phyloP scores from a whole-genome alignment of 2,113 vertebrate genomes.

The Psittacus erithacus region DNA sequence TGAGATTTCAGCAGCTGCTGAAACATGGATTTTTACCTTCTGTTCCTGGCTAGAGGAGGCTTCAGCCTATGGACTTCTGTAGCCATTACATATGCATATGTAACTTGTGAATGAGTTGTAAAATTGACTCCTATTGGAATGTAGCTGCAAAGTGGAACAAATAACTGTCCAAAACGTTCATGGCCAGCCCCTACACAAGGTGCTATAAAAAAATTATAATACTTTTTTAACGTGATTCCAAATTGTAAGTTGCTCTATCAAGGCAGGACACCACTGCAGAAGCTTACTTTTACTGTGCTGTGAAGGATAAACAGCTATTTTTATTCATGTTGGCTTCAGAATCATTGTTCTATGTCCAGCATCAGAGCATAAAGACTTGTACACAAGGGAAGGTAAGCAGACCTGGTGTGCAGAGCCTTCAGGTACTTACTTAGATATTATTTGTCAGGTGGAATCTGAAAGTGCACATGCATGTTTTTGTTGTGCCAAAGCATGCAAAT shows the following conservation, averaged over 20 bases:
- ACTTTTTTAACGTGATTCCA: neutral
- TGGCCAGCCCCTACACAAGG: neutral
- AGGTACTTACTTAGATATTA: neutral
- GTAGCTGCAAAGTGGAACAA: neutral
- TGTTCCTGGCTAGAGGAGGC: neutral
- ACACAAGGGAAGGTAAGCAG: neutral
- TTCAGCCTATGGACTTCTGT: neutral
- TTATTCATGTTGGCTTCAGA: neutral
- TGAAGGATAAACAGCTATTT: neutral
- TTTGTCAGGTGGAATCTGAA: neutral
- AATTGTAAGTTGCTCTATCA: neutral
- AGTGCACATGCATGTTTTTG: neutral
- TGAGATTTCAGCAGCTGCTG: neutral
- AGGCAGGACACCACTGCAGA: neutral
- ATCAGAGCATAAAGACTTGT: neutral
- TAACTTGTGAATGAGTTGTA: neutral
- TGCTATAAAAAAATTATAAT: neutral
- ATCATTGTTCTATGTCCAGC: neutral
- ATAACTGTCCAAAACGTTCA: fast-evolving
- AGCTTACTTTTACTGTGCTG: neutral
- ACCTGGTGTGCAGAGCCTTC: neutral
- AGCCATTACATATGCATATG: neutral
- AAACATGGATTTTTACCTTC: neutral
- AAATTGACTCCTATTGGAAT: neutral
- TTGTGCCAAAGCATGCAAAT: neutral